Evolutionary conservation across 1,140 invertebrate species (phyloP), one percentile per base, ranked within the genome.

Genomic region (Drosophila seguyi): DNA sequence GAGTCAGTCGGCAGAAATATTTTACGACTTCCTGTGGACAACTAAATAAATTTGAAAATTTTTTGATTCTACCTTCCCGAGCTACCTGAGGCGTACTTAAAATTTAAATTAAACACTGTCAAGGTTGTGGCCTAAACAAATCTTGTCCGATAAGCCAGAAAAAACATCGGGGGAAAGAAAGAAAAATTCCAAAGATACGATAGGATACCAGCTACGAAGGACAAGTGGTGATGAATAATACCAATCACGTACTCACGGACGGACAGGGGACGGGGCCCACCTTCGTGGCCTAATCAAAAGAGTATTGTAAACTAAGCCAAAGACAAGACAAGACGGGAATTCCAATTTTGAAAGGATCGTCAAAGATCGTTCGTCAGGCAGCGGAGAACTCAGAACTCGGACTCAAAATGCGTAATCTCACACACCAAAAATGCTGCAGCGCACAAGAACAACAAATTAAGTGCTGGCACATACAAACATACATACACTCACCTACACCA

Each of bases 141-240:
- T 85, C 74, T 77, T 47, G 48, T 20, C 72, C 75, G 86, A 87
- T 80, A 84, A 91, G 77, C 66, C 62, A 44, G 61, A 22, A 4
- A 44, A 66, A 29, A 41, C 52, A 55, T 55, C 20, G 20, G 14
- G 20, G n/a, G 1, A 25, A 22, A 59, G 47, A 60, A 53, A 42
- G 47, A 58, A 53, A 42, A 55, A 65, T 66, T 13, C 57, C 20
- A 73, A 61, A 62, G 78, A 88, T 75, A 55, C 5, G 50, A 50
- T 50, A 88, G 78, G 74, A 65, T 71, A 75, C 42, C 22, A 47
- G 44, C 56, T 36, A 36, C 4, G 29, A 78, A 90, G 86, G 77
- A 84, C 75, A 85, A 91, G 75, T 83, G 88, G 75, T 83, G 84
- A 91, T 91, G 90, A 91, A 91, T 91, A 91, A 91, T 91, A 91